A percentile compares a stretch with the other conserved stretches of the same genome.
Evolutionary conservation across 1,140 invertebrate genomes (phyloP).

Genomic region (Paraescarpia echinospica): DNA sequence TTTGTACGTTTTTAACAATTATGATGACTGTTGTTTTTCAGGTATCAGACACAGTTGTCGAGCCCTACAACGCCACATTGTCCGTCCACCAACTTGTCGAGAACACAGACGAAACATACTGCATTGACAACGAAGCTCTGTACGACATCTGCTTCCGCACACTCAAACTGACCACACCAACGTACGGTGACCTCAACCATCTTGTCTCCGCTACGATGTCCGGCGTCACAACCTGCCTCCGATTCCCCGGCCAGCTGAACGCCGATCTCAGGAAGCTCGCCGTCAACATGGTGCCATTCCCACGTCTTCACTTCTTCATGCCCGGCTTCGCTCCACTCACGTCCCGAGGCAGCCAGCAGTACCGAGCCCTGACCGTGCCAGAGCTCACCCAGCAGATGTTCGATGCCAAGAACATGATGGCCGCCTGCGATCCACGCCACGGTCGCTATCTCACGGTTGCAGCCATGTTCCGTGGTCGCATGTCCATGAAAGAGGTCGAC

Average conservation of each 20-base stretch:
- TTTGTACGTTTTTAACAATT: not conserved
- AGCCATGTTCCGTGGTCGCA: not conserved
- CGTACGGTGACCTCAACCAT: not conserved
- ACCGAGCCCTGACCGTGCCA: not conserved
- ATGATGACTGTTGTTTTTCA: not conserved
- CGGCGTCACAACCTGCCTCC: not conserved
- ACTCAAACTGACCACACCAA: not conserved
- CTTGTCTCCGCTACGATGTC: not conserved
- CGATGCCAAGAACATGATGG: not conserved
- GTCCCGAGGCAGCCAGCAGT: not conserved
- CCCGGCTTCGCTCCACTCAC: slow-evolving; percentile 2
- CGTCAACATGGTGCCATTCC: not conserved
- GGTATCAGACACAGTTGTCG: not conserved
- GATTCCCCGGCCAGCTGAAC: not conserved
- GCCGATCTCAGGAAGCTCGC: not conserved
- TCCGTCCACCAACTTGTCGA: not conserved
- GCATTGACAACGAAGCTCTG: not conserved
- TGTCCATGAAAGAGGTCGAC: not conserved
- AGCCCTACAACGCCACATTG: not conserved
- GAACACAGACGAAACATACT: not conserved
- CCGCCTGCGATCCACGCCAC: not conserved
- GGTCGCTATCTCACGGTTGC: not conserved
- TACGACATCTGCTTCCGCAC: slow-evolving; percentile 3
- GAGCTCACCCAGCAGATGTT: not conserved
- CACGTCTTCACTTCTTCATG: slow-evolving; percentile 4